Evolutionary conservation across 1,140 invertebrate species (phyloP), one percentile per base, ranked within the genome.

Genomic region (Heliconius nattereri): DNA sequence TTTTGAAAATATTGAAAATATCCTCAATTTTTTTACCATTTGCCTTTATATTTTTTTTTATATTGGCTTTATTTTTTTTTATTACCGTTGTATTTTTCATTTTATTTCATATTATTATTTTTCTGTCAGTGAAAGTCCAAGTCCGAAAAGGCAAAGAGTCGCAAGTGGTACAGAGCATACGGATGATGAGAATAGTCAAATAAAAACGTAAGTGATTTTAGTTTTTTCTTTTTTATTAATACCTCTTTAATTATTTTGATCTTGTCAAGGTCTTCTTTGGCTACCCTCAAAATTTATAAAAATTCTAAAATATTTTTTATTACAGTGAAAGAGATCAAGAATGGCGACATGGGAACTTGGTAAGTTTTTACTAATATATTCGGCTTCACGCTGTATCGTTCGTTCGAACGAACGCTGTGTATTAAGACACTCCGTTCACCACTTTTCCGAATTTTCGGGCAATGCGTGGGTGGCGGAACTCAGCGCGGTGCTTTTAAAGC

Each of bases 261-360:
- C 54, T n/a, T 23, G 20, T 3, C 54, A 52, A 20, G 8, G 7
- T 52, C 19, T 52, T 52, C 7, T 52, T 52, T 20, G 49, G 7
- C 7, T 52, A 20, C 2, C 49, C 49, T 19, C 19, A 52, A 52
- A 52, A 52, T 7, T 20, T 7, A 52, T 52, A 52, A 52, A 52
- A 52, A 3, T 6, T 52, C 7, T 52, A 29, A n/a, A 9, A 3
- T 66, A 23, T 16, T 5, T 29, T 66, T 29, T 29, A 16, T 91
- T 77, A 75, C 95, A 95, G 87, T 88, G 84, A 95, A 88, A 76
- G 94, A 54, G 89, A 91, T 74, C 85, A 85, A 70, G 91, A 91
- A 76, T 93, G 92, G 92, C 87, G 89, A 49, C 90, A 93, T 74
- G 92, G 92, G 11, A 93, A 92, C 79, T 72, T 93, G 85, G 91